Evolutionary conservation across 2,888 invertebrate species (phyloP).

Genomic region (Spodoptera picta): DNA sequence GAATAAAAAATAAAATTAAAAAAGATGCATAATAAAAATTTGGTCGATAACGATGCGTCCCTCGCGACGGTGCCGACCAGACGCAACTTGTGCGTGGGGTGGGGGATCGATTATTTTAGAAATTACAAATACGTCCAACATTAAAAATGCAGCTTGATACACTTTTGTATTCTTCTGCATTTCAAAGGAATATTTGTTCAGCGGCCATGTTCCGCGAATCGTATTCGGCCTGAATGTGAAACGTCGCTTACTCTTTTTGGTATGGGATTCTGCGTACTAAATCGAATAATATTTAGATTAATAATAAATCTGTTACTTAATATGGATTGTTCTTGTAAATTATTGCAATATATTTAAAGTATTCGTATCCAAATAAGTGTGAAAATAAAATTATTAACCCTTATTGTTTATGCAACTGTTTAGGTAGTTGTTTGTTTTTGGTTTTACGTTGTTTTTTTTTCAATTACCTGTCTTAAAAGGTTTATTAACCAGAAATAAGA

Average conservation of each 20-base stretch:
- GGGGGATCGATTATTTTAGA: slow-evolving; percentile 78
- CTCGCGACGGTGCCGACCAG: slow-evolving; percentile 67
- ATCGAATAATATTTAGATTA: background rate
- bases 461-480: too few relatives aligned
- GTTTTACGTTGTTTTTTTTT: too few relatives aligned
- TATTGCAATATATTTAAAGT: too few relatives aligned
- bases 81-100: slow-evolving; percentile 72
- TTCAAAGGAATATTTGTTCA: slow-evolving; percentile 28
- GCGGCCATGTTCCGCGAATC: slow-evolving; percentile 8
- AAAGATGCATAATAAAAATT: slow-evolving; percentile 85
- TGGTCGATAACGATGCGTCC: slow-evolving; percentile 82
- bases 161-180: slow-evolving; percentile 47
- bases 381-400: too few relatives aligned
- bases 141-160: slow-evolving; percentile 49
- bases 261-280: background rate
- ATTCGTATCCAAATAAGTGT: too few relatives aligned
- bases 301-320: background rate
- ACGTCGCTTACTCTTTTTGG: background rate
- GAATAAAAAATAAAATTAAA: slow-evolving; percentile 85
- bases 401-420: too few relatives aligned
- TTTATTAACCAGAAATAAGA: too few relatives aligned
- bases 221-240: background rate
- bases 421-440: too few relatives aligned
- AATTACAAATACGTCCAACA: slow-evolving; percentile 66
- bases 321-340: too few relatives aligned